Conservation (phyloP, 2,113 vertebrate genomes). For the Prunella himalayana region DNA sequence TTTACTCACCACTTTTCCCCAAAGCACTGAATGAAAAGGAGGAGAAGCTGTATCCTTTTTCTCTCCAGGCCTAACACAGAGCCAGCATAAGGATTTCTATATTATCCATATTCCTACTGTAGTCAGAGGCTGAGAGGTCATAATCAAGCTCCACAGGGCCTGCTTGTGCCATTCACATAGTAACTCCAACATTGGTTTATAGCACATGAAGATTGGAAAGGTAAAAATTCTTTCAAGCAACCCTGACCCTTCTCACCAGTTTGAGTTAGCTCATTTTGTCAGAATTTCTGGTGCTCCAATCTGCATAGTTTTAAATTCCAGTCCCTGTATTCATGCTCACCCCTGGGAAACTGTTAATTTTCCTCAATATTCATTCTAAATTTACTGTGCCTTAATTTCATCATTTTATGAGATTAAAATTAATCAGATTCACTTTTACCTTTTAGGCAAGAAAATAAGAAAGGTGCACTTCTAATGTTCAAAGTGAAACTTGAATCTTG, state of each 20-base stretch:
- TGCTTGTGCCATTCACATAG: neutral
- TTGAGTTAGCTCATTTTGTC: neutral
- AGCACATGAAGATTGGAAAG: neutral
- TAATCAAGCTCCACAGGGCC: neutral
- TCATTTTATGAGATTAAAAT: neutral
- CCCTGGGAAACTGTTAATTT: neutral
- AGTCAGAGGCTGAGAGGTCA: neutral
- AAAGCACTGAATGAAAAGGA: neutral
- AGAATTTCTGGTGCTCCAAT: neutral
- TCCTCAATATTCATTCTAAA: neutral
- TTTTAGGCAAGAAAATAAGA: neutral
- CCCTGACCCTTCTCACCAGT: neutral
- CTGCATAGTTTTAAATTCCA: neutral
- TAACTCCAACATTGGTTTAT: neutral
- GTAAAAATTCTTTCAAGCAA: neutral
- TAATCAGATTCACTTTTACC: slow-evolving; percentile 9
- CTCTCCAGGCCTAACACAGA: neutral
- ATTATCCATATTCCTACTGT: neutral
- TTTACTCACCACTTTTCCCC: neutral
- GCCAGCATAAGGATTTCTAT: neutral
- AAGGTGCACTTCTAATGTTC: neutral
- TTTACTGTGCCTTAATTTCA: neutral
- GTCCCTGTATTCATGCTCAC: neutral
- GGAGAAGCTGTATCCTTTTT: neutral
- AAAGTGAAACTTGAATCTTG: neutral